These are phyloP conservation scores for Cryptoblepharus egeriae DNA, from an alignment of 2,797 vertebrate genomes.

Conservation along the genomic window DNA sequence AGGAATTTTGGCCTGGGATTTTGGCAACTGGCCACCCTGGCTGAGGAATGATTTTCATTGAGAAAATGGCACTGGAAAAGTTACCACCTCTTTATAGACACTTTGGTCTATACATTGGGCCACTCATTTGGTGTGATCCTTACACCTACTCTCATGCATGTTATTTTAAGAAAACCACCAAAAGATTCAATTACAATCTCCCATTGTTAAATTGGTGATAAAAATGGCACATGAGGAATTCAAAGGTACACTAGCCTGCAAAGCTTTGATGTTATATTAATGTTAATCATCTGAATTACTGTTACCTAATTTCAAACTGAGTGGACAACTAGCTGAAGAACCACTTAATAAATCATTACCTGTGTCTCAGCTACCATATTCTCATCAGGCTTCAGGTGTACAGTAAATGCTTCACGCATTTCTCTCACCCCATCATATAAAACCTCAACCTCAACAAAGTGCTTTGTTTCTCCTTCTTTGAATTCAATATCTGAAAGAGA, in stretches of 20 bases:
- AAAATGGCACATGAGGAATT: neutral
- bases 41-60: neutral
- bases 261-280: neutral
- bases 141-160: neutral
- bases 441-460: constrained; percentile 86
- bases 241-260: neutral
- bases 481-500: constrained; percentile 83
- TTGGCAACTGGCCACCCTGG: too few relatives aligned
- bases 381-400: constrained; percentile 89
- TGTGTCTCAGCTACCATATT: constrained; percentile 89
- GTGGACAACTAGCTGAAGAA: neutral
- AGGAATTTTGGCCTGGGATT: too few relatives aligned
- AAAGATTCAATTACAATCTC: neutral
- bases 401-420: constrained; percentile 88
- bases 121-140: neutral
- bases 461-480: constrained; percentile 85
- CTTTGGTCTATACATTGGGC: too few relatives aligned
- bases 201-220: neutral
- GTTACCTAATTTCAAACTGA: neutral
- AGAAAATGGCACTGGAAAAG: neutral
- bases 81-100: neutral
- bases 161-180: neutral
- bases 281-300: neutral
- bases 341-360: constrained; percentile 67
- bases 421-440: constrained; percentile 86